Base-by-base conservation (phyloP, 1,140 invertebrate genomes). In the Drosophila teissieri region DNA sequence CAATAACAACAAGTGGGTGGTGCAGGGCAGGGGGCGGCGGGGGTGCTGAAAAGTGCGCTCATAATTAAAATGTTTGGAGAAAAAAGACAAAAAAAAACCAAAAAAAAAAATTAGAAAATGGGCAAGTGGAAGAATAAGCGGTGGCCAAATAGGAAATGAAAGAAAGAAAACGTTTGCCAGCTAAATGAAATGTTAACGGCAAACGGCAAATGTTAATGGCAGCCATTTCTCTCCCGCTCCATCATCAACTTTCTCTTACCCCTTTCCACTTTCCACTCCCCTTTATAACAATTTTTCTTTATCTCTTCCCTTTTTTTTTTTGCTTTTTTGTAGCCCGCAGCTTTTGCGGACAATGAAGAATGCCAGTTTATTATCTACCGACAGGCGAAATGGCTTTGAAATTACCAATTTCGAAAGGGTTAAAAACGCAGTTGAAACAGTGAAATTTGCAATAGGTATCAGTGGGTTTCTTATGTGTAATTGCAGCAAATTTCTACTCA, bases 111-210 rank as follows among this genome's bases (percentile, higher is more conserved):
- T 27, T 44, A 39, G 34, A 36, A 55, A 65, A 12, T 17, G 19
- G n/a, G 15, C 36, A 53, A 44, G 42, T 39, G 51, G 37, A 24
- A 54, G 57, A 54, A 42, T 73, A 64, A 65, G 48, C 58, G 73
- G 55, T 55, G 52, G 44, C 54, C 73, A 61, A 62, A 77, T 52
- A 56, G 53, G 27, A 76, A 76, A 68, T 58, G 62, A 68, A 58
- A 69, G 62, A 53, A 60, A 55, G 42, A 77, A 77, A 84, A 77
- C 67, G 60, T 76, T 81, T 74, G 65, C 82, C 57, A 53, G 63
- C 82, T 63, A 84, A 84, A 76, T 84, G 81, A 86, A 82, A 86
- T 81, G 82, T 84, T 84, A 77, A 77, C 76, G 60, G 65, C 56
- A 76, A 83, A 65, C 76, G 60, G 65, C 56, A 77, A 83, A 65